A percentile compares a stretch with the other conserved stretches of the same genome.
These are phyloP conservation scores for Orchestes rusci DNA, from an alignment of 2,888 invertebrate genomes.

Conservation along the genomic window DNA sequence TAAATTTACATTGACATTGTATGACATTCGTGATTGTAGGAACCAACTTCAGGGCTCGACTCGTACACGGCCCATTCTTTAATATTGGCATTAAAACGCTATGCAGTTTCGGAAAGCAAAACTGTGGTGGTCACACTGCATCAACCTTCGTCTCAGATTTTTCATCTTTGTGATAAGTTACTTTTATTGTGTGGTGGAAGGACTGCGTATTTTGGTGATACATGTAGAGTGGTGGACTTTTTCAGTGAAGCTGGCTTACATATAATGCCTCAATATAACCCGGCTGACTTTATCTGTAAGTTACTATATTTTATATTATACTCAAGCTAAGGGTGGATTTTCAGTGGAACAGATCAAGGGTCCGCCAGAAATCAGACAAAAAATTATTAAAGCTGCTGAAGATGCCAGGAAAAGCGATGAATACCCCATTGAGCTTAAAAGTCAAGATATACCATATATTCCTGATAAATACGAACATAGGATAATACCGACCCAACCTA, in stretches of 20 bases:
- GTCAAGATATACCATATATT: conserved; percentile 38
- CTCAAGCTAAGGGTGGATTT: too few relatives aligned
- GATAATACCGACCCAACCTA: conserved; percentile 36
- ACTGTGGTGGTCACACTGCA: conserved; percentile 74
- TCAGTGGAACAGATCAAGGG: conserved; percentile 72
- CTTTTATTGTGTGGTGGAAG: conserved; percentile 63
- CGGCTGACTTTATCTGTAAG: conserved; percentile 77
- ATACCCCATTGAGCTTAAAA: conserved; percentile 50
- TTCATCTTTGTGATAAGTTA: conserved; percentile 73
- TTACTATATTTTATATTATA: too few relatives aligned
- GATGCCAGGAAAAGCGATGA: conserved; percentile 53
- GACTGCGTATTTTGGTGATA: conserved; percentile 70
- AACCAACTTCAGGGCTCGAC: conserved; percentile 77
- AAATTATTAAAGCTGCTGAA: conserved; percentile 59
- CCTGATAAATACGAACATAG: conserved; percentile 39
- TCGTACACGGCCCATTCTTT: conserved; percentile 70
- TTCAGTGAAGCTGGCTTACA: conserved; percentile 64
- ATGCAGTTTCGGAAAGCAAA: conserved; percentile 68
- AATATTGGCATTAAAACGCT: conserved; percentile 65
- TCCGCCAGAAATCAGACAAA: conserved; percentile 57
- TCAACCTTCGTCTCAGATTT: conserved; percentile 78
- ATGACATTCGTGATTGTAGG: conserved; percentile 46
- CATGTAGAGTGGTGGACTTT: conserved; percentile 62
- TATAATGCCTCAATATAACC: conserved; percentile 72
- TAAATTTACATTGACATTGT: not conserved